These are phyloP conservation scores for Xerus inauris DNA, from an alignment of 2,113 vertebrate genomes.

Conservation along the genomic window DNA sequence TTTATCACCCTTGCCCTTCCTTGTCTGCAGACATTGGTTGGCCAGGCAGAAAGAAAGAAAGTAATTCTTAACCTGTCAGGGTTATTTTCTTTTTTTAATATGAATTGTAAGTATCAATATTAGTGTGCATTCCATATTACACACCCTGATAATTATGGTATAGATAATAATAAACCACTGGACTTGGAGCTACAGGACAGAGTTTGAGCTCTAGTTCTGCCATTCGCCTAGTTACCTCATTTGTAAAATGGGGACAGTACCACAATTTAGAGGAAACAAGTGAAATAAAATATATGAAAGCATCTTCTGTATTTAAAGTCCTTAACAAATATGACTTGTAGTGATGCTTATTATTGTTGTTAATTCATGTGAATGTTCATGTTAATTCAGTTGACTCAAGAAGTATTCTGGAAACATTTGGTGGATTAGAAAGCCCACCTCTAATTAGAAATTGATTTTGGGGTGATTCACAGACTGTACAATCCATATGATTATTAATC, in stretches of 20 bases:
- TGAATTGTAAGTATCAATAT: background rate
- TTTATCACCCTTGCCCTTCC: background rate
- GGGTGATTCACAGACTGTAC: background rate
- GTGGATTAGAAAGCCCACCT: background rate
- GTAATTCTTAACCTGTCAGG: background rate
- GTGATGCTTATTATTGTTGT: background rate
- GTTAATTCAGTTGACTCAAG: background rate
- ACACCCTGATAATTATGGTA: no score
- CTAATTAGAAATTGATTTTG: constrained; percentile 46
- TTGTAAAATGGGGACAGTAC: background rate
- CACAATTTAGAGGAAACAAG: background rate
- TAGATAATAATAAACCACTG: background rate
- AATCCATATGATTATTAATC: background rate
- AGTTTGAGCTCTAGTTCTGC: background rate
- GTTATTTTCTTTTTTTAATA: background rate
- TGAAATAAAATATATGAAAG: background rate
- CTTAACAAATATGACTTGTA: background rate
- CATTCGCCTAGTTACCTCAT: background rate
- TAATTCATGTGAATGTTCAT: background rate
- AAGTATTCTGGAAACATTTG: background rate
- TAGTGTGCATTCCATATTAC: background rate
- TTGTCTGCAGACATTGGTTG: background rate
- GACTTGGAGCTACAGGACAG: background rate
- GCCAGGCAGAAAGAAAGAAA: background rate
- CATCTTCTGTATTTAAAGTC: background rate